A percentile compares a stretch with the other conserved stretches of the same genome.
phyloP scores from a whole-genome alignment of 2,113 vertebrate species.

The Cephalopholis sonnerati region DNA sequence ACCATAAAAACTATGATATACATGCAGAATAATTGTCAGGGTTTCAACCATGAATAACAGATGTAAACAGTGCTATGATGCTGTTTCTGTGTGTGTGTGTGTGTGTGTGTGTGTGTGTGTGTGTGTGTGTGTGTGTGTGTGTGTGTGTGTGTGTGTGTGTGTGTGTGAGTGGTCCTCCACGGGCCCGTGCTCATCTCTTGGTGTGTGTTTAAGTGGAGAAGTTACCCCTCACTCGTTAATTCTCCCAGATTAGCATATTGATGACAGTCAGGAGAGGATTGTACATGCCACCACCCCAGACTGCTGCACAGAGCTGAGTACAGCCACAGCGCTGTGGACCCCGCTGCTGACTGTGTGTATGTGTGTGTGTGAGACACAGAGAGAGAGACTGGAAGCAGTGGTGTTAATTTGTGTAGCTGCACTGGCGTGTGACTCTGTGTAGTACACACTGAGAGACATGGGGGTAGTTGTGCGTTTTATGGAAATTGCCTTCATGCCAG shows the following conservation, averaged over 20 bases:
- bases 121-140: not conserved
- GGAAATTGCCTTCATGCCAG: constrained; percentile 71
- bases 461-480: constrained; percentile 68
- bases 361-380: not conserved
- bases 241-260: constrained; percentile 93
- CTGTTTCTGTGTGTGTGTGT: not conserved
- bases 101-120: not conserved
- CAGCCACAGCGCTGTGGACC: constrained; percentile 51
- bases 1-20: no score
- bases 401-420: constrained; percentile 39
- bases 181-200: constrained; percentile 77
- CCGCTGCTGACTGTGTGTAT: constrained; percentile 13
- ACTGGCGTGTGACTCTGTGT: constrained; percentile 25
- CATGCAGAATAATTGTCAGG: no score
- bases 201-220: constrained; percentile 90
- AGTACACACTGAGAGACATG: constrained; percentile 46
- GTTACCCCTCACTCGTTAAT: constrained; percentile 89
- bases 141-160: not conserved
- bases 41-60: no score
- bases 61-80: no score
- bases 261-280: constrained; percentile 87
- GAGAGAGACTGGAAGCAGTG: constrained; percentile 5
- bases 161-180: not conserved
- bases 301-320: constrained; percentile 85
- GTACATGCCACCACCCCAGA: constrained; percentile 85